phyloP scores from a whole-genome alignment of 2,888 invertebrate genomes.

The Chloroclystis v-ata region DNA sequence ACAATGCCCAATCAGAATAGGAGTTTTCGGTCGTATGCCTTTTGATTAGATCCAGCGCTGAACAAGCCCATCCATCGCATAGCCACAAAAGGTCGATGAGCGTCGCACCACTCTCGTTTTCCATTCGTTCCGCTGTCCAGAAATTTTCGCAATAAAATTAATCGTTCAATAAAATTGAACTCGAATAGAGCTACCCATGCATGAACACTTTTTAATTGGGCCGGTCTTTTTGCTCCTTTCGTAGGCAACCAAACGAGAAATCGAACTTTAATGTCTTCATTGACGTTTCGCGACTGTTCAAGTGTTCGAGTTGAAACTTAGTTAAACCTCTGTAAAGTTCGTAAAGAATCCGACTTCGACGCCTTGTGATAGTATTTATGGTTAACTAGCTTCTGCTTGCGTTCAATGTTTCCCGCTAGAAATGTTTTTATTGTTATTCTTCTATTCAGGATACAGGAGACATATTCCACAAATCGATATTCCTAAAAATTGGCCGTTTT shows the following conservation, averaged over 20 bases:
- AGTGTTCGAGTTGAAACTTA: slow-evolving; percentile 22
- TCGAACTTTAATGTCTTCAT: slow-evolving; percentile 50
- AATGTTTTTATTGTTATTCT: too few relatives aligned
- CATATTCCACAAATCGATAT: too few relatives aligned
- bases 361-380: too few relatives aligned
- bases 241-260: slow-evolving; percentile 60
- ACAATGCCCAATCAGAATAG: slow-evolving; percentile 39
- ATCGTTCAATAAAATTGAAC: slow-evolving; percentile 75
- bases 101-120: slow-evolving; percentile 55
- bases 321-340: slow-evolving; percentile 18
- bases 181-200: slow-evolving; percentile 70
- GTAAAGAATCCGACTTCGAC: slow-evolving; percentile 30
- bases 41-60: slow-evolving; percentile 65
- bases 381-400: too few relatives aligned
- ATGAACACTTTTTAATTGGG: slow-evolving; percentile 77
- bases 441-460: too few relatives aligned
- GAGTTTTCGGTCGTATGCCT: slow-evolving; percentile 47
- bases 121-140: slow-evolving; percentile 75
- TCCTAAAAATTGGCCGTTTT: too few relatives aligned
- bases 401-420: too few relatives aligned
- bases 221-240: slow-evolving; percentile 65
- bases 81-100: slow-evolving; percentile 64
- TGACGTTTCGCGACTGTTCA: slow-evolving; percentile 17
- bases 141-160: slow-evolving; percentile 77
- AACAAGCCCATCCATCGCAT: slow-evolving; percentile 61